These are phyloP conservation scores for Silurus meridionalis DNA, from an alignment of 2,113 vertebrate genomes.

Conservation along the genomic window DNA sequence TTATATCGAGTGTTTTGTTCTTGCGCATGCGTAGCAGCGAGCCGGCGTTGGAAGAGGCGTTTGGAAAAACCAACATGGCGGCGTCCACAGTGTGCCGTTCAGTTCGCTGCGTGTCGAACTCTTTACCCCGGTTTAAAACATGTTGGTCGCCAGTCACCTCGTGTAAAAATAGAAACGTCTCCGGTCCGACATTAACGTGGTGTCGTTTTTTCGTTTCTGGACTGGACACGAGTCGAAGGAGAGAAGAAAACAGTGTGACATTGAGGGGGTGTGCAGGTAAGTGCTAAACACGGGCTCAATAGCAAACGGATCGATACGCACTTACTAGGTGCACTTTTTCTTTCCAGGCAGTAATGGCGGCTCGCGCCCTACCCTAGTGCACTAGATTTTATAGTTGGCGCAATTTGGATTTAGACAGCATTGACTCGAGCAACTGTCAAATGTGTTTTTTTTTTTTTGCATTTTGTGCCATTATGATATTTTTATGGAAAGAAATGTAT, in stretches of 20 bases:
- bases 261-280: conserved; percentile 64
- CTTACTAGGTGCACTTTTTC: not conserved
- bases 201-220: conserved; percentile 9
- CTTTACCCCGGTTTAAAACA: conserved; percentile 1
- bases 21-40: conserved; percentile 57
- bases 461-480: not conserved
- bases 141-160: not conserved
- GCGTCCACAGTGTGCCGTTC: conserved; percentile 47
- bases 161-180: conserved; percentile 4
- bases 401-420: not conserved
- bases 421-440: not conserved
- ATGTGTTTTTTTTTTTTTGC: not conserved
- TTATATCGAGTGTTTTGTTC: accelerated
- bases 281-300: not conserved
- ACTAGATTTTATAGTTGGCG: not conserved
- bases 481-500: not conserved
- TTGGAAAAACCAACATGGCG: conserved; percentile 62
- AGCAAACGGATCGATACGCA: not conserved
- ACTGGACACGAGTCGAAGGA: conserved; percentile 35
- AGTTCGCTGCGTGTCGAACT: conserved; percentile 50
- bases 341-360: no score
- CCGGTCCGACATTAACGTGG: not conserved
- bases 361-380: not conserved
- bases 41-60: not conserved
- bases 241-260: conserved; percentile 61